Evolutionary conservation across 92 coral and sea anemone species (phyloP).

Genomic region (Parazoanthus swiftii): DNA sequence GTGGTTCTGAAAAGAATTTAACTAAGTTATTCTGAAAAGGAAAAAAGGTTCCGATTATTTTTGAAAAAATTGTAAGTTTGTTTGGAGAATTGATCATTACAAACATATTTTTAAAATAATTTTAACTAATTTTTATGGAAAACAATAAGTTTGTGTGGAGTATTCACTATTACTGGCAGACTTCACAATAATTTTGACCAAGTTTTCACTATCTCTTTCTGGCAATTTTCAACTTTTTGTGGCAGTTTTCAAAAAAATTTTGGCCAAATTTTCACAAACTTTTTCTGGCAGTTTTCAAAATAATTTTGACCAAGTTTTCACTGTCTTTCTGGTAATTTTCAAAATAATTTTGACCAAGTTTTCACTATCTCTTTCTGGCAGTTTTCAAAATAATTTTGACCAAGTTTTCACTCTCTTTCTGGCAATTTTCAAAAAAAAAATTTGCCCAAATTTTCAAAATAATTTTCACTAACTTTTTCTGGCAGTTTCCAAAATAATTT

Average conservation of each 20-base stretch:
- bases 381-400: too few species aligned
- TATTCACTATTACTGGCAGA: background rate
- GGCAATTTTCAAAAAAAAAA: background rate
- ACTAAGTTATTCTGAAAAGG: too few species aligned
- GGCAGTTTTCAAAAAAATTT: slow-evolving; percentile 2
- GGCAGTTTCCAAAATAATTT: too few species aligned
- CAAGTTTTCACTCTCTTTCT: too few species aligned
- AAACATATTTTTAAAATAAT: background rate
- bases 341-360: too few species aligned
- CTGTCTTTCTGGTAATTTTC: too few species aligned
- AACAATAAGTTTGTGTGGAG: background rate
- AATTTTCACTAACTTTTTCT: too few species aligned
- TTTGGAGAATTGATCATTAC: background rate
- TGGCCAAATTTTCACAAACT: background rate
- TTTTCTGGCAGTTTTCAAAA: too few species aligned
- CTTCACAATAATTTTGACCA: background rate
- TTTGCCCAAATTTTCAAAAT: background rate
- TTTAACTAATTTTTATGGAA: background rate
- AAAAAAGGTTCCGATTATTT: too few species aligned
- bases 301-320: too few species aligned
- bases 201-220: slow-evolving; percentile 3
- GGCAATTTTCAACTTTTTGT: slow-evolving; percentile 3
- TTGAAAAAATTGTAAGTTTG: background rate
- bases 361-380: too few species aligned
- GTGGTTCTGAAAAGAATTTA: too few species aligned